A percentile compares a stretch with the other conserved stretches of the same genome.
These are phyloP conservation scores for Mesoligia furuncula DNA, from an alignment of 2,888 invertebrate genomes.

Conservation along the genomic window DNA sequence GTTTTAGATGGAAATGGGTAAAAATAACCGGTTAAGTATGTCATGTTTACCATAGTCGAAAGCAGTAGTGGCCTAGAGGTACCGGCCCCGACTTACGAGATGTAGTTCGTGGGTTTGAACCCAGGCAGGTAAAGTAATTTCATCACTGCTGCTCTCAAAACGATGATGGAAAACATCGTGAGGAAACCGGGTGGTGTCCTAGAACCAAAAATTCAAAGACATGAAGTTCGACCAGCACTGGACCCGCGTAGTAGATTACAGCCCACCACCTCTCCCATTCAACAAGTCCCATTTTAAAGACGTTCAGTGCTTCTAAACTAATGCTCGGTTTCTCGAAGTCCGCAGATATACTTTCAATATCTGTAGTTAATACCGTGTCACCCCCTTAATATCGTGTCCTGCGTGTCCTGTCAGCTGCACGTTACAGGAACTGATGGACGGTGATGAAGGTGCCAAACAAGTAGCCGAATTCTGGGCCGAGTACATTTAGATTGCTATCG, in stretches of 20 bases:
- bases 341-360: not conserved
- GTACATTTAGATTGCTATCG: too few relatives aligned
- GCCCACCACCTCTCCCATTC: not conserved
- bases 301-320: not conserved
- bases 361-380: too few relatives aligned
- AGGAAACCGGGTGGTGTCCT: not conserved
- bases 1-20: constrained; percentile 10
- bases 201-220: not conserved
- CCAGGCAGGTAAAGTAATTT: not conserved
- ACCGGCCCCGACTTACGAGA: too few relatives aligned
- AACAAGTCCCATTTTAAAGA: too few relatives aligned
- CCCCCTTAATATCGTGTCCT: too few relatives aligned
- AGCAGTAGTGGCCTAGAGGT: too few relatives aligned
- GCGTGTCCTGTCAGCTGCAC: too few relatives aligned
- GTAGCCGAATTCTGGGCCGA: too few relatives aligned
- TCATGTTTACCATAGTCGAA: not conserved
- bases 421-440: too few relatives aligned
- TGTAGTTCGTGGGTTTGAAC: too few relatives aligned
- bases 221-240: too few relatives aligned
- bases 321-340: not conserved
- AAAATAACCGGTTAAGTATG: constrained; percentile 1
- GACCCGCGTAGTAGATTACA: not conserved
- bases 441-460: too few relatives aligned
- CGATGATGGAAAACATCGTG: not conserved
- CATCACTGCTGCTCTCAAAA: not conserved